Evolutionary conservation across 2,113 vertebrate genomes (phyloP).

Genomic region (Gambusia affinis): DNA sequence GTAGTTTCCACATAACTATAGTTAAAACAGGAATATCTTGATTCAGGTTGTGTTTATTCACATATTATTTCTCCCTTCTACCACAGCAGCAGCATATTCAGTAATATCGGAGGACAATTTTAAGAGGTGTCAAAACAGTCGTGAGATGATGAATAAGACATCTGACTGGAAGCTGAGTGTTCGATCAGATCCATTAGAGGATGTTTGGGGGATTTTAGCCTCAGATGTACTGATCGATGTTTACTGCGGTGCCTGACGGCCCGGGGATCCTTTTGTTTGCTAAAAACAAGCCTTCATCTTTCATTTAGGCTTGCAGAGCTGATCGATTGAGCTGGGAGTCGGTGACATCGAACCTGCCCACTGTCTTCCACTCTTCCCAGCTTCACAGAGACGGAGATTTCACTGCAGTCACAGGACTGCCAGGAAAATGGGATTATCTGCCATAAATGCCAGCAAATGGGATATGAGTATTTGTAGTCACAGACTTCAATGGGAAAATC

Average conservation of each 20-base stretch:
- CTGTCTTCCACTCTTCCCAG: conserved; percentile 45
- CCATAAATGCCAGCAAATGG: conserved; percentile 27
- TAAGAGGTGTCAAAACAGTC: conserved; percentile 1
- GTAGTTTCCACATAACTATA: background rate
- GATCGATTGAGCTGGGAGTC: conserved; percentile 51
- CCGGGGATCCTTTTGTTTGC: conserved; percentile 51
- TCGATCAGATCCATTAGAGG: conserved; percentile 47
- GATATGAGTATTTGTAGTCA: conserved; percentile 13
- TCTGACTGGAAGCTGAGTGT: conserved; percentile 26
- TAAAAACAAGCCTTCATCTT: conserved; percentile 60
- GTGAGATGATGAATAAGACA: conserved; percentile 50
- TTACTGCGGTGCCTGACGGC: conserved; percentile 42
- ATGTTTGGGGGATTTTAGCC: conserved; percentile 8
- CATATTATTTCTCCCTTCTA: background rate
- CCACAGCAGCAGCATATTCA: background rate
- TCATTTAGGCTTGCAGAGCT: conserved; percentile 44
- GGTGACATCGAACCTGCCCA: conserved; percentile 60
- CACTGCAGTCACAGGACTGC: conserved; percentile 28
- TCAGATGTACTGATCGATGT: conserved; percentile 52
- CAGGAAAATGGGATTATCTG: conserved; percentile 32
- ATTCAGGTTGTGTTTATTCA: background rate
- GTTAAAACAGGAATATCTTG: background rate
- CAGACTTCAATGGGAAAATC: background rate
- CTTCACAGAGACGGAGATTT: conserved; percentile 33
- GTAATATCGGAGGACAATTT: background rate